Base-by-base conservation (phyloP, 1,140 invertebrate genomes). In the Frieseomelitta varia region DNA sequence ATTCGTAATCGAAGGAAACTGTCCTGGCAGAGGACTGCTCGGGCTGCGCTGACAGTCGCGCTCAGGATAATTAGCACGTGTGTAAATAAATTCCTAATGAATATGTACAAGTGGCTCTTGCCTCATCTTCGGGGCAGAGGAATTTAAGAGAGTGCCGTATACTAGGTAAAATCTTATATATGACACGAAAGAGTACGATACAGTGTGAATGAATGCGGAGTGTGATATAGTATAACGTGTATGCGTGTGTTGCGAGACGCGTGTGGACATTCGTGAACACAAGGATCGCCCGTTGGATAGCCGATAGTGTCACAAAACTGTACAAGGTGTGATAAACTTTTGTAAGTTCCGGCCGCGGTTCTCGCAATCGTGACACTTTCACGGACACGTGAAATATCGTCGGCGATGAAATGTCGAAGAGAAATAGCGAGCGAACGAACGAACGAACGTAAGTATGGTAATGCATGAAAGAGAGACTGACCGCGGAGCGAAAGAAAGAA, bases 11-110 rank as follows among this genome's bases (percentile, higher is more conserved):
- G 61, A 47, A 56, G 56, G n/a, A 63, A 53, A 34, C 34, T n/a
- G 73, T 78, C 84, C 76, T 80, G 69, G 79, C 88, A 74, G 79
- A 87, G 87, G 77, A 85, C 65, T 83, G 88, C 88, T 88, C 89
- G 79, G 53, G 21, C 39, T 55, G 55, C 71, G 77, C 30, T 17
- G 56, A 55, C 55, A 73, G 84, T 90, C 91, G 90, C 87, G 85
- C 69, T 65, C 89, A 90, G 85, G 91, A 91, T 92, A 91, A 87
- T 92, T 93, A 93, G 92, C 93, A 93, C 91, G 92, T 91, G 92
- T 94, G 93, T 94, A 94, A 94, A 94, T 94, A 94, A 93, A 93
- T 93, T 93, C 93, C 93, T 94, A 93, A 93, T 87, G 90, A 93
- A 91, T 93, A 93, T 93, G 92, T 93, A 93, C 93, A 94, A 93